Conservation (phyloP, 2,888 invertebrate genomes). For the Acleris emargana region DNA sequence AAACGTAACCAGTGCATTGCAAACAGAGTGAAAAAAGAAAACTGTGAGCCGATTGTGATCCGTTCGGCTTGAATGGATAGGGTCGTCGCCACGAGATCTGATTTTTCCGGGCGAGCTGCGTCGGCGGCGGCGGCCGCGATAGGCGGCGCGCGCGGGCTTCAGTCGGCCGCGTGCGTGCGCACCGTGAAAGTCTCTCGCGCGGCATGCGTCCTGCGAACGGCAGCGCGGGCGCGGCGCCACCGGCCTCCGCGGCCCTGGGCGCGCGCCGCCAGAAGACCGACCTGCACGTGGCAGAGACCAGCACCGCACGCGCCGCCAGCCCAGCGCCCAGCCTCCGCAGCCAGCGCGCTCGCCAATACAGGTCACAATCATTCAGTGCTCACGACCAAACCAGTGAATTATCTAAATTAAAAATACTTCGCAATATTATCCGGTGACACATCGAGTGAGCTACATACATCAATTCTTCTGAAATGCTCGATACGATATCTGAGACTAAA, state of each 20-base stretch:
- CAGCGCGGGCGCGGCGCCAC: slow-evolving; percentile 27
- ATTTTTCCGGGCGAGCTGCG: slow-evolving; percentile 73
- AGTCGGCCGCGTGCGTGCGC: slow-evolving; percentile 79
- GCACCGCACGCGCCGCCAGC: slow-evolving; percentile 66
- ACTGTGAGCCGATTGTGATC: slow-evolving; percentile 65
- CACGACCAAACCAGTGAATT: not conserved
- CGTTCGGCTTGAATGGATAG: slow-evolving; percentile 79
- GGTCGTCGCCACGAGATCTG: slow-evolving; percentile 76
- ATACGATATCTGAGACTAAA: slow-evolving; percentile 30
- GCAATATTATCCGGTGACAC: slow-evolving; percentile 18
- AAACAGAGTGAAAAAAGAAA: slow-evolving; percentile 79
- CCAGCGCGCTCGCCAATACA: slow-evolving; percentile 80
- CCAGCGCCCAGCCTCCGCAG: slow-evolving; percentile 83
- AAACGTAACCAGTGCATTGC: slow-evolving; percentile 49
- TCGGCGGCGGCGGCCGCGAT: slow-evolving; percentile 61
- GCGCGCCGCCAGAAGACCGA: slow-evolving; percentile 84
- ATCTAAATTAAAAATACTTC: not conserved
- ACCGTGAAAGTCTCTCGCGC: slow-evolving; percentile 76
- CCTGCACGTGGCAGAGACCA: slow-evolving; percentile 75
- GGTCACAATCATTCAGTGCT: slow-evolving; percentile 52
- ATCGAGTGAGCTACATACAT: slow-evolving; percentile 8
- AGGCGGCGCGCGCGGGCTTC: slow-evolving; percentile 63
- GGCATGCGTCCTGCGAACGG: slow-evolving; percentile 65
- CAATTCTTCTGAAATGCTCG: slow-evolving; percentile 10
- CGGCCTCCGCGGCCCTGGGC: slow-evolving; percentile 65